Evolutionary conservation across 2,797 vertebrate species (phyloP).

Genomic region (Phalanger gymnotis): DNA sequence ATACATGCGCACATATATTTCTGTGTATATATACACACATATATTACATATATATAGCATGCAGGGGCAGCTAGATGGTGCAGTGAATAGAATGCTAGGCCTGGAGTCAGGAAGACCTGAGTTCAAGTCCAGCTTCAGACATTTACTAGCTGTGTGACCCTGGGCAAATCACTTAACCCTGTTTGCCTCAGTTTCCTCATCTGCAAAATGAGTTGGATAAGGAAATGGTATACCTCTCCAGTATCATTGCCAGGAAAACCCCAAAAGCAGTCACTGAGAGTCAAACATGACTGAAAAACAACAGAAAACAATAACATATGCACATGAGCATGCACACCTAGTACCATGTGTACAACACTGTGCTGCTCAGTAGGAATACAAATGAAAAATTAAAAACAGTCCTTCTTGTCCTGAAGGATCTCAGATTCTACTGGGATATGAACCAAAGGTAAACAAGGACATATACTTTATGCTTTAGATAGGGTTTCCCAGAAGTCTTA

Average conservation of each 20-base stretch:
- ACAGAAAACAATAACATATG: neutral
- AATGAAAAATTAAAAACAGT: neutral
- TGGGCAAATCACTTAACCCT: neutral
- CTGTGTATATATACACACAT: too few species aligned
- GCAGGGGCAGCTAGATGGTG: neutral
- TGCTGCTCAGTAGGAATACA: neutral
- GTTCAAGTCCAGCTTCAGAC: neutral
- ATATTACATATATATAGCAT: neutral
- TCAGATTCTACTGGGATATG: neutral
- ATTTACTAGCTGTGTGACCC: neutral
- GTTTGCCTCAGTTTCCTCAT: neutral
- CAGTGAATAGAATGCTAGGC: too few species aligned
- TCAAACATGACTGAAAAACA: neutral
- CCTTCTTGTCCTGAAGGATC: neutral
- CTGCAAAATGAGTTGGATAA: neutral
- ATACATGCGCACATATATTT: neutral
- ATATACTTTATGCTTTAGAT: neutral
- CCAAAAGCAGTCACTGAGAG: neutral
- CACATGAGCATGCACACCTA: neutral
- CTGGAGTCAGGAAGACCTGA: neutral
- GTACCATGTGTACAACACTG: neutral
- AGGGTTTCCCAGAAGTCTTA: neutral
- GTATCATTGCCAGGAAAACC: neutral
- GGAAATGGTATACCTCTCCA: neutral
- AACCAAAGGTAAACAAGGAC: neutral